Evolutionary conservation across 2,113 vertebrate genomes (phyloP).

Genomic region (Myocastor coypus): DNA sequence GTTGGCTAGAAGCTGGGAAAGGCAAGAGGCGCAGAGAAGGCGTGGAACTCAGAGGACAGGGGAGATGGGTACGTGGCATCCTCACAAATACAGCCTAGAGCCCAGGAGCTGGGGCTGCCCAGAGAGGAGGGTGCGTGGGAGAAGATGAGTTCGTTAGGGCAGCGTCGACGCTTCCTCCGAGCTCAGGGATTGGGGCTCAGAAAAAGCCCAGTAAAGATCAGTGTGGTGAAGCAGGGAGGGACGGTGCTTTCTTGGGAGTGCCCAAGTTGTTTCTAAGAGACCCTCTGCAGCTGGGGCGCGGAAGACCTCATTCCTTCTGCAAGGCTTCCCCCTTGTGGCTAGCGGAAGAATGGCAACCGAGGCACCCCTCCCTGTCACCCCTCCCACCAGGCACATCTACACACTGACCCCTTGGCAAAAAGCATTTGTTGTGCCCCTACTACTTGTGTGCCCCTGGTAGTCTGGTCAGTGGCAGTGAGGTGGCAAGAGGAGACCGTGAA

Average conservation of each 20-base stretch:
- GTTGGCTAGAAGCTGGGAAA: background rate
- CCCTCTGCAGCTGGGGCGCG: fast-evolving
- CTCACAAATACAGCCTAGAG: background rate
- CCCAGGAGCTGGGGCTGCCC: background rate
- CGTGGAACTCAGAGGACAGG: background rate
- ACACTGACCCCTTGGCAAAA: background rate
- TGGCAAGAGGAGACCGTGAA: background rate
- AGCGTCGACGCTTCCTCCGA: background rate
- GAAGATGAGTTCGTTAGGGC: fast-evolving
- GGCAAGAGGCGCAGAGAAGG: background rate
- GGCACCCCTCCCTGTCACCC: too few relatives aligned
- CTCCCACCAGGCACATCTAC: fast-evolving
- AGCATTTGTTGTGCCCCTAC: background rate
- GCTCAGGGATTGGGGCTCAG: background rate
- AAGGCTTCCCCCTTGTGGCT: slow-evolving; percentile 81
- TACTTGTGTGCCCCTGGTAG: fast-evolving
- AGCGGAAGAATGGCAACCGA: background rate
- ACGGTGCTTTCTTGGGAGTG: fast-evolving
- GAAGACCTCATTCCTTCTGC: slow-evolving; percentile 56
- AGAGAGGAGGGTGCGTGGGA: background rate
- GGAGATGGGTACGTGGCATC: background rate
- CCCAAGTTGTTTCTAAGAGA: fast-evolving
- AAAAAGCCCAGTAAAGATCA: fast-evolving
- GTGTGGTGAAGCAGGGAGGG: background rate
- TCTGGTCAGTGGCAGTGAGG: background rate